phyloP scores from a whole-genome alignment of 2,113 vertebrate species.

The Coregonus clupeaformis region DNA sequence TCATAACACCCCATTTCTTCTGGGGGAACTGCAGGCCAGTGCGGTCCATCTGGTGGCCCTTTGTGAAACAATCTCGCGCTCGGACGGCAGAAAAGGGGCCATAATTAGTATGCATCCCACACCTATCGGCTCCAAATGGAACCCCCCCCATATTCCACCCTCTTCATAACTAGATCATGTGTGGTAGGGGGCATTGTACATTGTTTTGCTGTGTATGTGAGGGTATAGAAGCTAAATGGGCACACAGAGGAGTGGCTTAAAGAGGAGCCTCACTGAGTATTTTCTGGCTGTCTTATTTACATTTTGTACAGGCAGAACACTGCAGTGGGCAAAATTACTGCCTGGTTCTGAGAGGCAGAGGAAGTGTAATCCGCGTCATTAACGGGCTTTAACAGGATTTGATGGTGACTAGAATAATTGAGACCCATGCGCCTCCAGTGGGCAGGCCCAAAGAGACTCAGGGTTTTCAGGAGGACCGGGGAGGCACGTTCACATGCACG shows the following conservation, averaged over 20 bases:
- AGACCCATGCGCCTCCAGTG: constrained; percentile 64
- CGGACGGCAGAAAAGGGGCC: constrained; percentile 47
- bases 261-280: no score
- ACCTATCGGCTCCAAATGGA: constrained; percentile 52
- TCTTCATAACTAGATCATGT: constrained; percentile 63
- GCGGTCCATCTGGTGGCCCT: constrained; percentile 69
- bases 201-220: constrained; percentile 56
- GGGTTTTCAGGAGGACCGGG: constrained; percentile 26
- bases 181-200: constrained; percentile 49
- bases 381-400: constrained; percentile 76
- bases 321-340: constrained; percentile 46
- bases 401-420: constrained; percentile 67
- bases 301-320: neutral
- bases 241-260: no score
- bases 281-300: neutral
- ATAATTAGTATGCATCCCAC: constrained; percentile 70
- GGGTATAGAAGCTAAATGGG: constrained; percentile 22
- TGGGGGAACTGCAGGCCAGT: constrained; percentile 47
- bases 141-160: constrained; percentile 38
- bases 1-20: constrained; percentile 73
- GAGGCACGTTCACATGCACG: neutral
- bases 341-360: constrained; percentile 38
- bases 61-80: constrained; percentile 67
- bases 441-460: constrained; percentile 53
- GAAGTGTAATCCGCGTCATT: constrained; percentile 73